Base-by-base conservation (phyloP, 1,140 invertebrate genomes). In the Eurosta solidaginis region DNA sequence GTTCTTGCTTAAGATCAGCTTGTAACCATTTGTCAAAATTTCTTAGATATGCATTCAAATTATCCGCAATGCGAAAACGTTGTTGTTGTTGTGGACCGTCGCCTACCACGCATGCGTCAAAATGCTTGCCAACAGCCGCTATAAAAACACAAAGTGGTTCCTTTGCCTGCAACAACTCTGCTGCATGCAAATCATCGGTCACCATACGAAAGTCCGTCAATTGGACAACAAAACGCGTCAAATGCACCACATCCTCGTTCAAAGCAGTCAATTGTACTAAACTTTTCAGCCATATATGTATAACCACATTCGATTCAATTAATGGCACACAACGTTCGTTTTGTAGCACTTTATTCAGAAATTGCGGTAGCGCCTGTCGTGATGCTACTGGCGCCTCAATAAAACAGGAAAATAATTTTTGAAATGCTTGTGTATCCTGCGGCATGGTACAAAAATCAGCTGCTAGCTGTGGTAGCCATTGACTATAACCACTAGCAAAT, bases 11-110 rank as follows among this genome's bases (percentile, higher is more conserved):
- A 10, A 79, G 44, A 4, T 85, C 81, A 22, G 78, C 20, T 1
- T 79, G 80, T 12, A 86, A 74, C 86, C 86, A 87, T 22, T 82
- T 80, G 63, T 88, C 87, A n/a, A 88, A 88, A 59, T 81, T 81
- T 0, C 78, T 54, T 0, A 87, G 80, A 74, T 86, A 87, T 6
- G 79, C 75, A 63, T 88, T 84, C 44, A 88, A 79, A 29, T 82
- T 85, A 40, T 83, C 82, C 36, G 83, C 82, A 2, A 86, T 78
- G 75, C 81, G 78, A 80, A 82, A 83, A 7, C 84, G 86, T 9
- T 9, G 59, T 10, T 68, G 59, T 9, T 68, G n/a, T 3, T n/a
- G n/a, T n/a, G n/a, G n/a, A 14, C 81, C 63, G 12, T 79, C 74
- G 54, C 59, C 68, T 47, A 79, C 75, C 14, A 14, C 17, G 78